Percentiles rank a stretch among this genome's conserved stretches.
phyloP scores from a whole-genome alignment of 2,113 vertebrate species.

The Silurus meridionalis region DNA sequence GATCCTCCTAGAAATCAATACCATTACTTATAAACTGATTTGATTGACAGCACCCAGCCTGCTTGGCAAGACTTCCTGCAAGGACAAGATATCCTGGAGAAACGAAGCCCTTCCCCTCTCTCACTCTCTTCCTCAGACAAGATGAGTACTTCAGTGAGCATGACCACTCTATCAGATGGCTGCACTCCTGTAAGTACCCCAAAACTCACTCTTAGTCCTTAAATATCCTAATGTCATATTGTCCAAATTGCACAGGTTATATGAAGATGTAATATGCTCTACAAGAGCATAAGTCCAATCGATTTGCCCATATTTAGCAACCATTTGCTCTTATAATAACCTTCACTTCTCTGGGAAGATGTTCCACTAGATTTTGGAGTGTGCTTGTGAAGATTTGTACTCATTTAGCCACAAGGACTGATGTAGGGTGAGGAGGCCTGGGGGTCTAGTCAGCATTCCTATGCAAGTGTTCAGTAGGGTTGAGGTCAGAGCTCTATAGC shows the following conservation, averaged over 20 bases:
- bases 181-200: conserved; percentile 87
- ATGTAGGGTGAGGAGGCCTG: too few relatives aligned
- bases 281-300: background rate
- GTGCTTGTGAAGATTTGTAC: too few relatives aligned
- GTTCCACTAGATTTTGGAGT: too few relatives aligned
- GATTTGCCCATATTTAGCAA: too few relatives aligned
- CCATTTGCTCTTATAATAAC: too few relatives aligned
- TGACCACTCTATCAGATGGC: conserved; percentile 89
- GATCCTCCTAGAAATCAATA: background rate
- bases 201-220: background rate
- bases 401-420: too few relatives aligned
- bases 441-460: too few relatives aligned
- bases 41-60: conserved; percentile 80
- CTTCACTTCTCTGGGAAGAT: too few relatives aligned
- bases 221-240: background rate
- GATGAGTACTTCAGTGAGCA: conserved; percentile 93
- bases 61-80: conserved; percentile 86
- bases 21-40: background rate
- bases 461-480: too few relatives aligned
- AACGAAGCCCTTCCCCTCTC: conserved; percentile 82
- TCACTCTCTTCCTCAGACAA: conserved; percentile 86
- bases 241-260: background rate
- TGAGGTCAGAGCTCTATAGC: too few relatives aligned
- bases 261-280: background rate
- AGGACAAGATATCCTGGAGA: conserved; percentile 80